These are phyloP conservation scores for Nyctalus aviator DNA, from an alignment of 2,797 vertebrate species.

Conservation along the genomic window DNA sequence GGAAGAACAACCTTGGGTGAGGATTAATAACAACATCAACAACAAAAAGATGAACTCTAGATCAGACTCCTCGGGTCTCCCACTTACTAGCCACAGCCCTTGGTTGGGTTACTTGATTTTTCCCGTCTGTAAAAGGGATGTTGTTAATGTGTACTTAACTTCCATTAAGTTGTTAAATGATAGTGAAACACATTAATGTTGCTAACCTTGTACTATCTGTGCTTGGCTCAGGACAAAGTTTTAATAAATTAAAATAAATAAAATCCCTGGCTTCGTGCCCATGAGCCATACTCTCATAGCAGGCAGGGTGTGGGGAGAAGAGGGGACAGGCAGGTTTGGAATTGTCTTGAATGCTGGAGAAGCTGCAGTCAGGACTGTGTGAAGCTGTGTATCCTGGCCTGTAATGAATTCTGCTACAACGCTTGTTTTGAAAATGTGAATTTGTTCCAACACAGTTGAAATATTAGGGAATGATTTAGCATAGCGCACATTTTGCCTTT, in stretches of 20 bases:
- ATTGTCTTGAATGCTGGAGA: neutral
- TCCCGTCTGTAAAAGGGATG: neutral
- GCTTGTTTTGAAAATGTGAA: slow-evolving; percentile 32
- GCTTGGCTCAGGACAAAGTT: slow-evolving; percentile 18
- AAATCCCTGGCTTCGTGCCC: neutral
- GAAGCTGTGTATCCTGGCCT: neutral
- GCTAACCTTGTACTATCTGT: neutral
- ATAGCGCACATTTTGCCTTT: neutral
- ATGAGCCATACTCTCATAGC: neutral
- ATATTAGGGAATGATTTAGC: slow-evolving; percentile 14
- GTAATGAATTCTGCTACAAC: neutral
- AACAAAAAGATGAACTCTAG: neutral
- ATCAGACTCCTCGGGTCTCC: neutral
- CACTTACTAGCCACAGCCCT: neutral
- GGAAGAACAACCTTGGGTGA: no score
- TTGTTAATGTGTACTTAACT: neutral
- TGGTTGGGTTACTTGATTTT: slow-evolving; percentile 10
- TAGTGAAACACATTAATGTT: neutral
- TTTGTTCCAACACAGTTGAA: neutral
- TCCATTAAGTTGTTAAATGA: slow-evolving; percentile 6
- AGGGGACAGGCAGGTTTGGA: neutral
- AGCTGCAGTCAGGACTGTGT: neutral
- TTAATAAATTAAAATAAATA: slow-evolving; percentile 28
- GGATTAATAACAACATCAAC: no score
- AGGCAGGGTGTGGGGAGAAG: fast-evolving